These are phyloP conservation scores for Papilio polyxenes DNA, from an alignment of 1,140 invertebrate genomes.

Conservation along the genomic window DNA sequence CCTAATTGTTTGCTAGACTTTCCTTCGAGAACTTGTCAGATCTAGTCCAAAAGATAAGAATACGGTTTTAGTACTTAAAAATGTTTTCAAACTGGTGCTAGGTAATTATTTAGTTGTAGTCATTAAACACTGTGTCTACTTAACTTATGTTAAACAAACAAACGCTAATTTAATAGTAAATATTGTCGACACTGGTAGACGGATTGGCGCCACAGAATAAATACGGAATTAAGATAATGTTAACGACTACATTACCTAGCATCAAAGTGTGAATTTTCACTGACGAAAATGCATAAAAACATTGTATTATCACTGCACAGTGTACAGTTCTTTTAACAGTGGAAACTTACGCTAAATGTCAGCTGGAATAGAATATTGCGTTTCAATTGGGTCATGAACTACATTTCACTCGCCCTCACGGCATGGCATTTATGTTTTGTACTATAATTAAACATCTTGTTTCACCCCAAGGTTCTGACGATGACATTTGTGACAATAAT, in stretches of 20 bases:
- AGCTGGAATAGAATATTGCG: background rate
- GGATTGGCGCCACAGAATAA: slow-evolving; percentile 35
- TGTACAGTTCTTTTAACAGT: background rate
- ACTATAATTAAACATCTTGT: slow-evolving; percentile 22
- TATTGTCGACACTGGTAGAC: slow-evolving; percentile 18
- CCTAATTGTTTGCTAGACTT: no score
- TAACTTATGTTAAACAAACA: background rate
- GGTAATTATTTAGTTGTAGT: background rate
- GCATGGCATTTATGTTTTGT: slow-evolving; percentile 14
- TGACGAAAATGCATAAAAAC: background rate
- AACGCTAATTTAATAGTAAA: slow-evolving; percentile 2
- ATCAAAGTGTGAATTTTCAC: background rate
- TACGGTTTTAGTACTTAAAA: background rate
- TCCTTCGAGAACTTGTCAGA: background rate
- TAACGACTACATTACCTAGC: no score
- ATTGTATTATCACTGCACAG: no score
- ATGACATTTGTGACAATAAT: background rate
- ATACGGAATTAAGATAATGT: slow-evolving; percentile 8
- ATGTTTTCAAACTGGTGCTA: background rate
- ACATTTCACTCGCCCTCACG: slow-evolving; percentile 27
- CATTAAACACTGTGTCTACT: background rate
- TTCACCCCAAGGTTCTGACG: background rate
- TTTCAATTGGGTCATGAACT: slow-evolving; percentile 31
- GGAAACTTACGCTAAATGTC: slow-evolving; percentile 9
- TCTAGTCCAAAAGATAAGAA: background rate